These are phyloP conservation scores for Paralinhomoeus sp. DNA, from an alignment of 2,888 invertebrate species.

Conservation along the genomic window DNA sequence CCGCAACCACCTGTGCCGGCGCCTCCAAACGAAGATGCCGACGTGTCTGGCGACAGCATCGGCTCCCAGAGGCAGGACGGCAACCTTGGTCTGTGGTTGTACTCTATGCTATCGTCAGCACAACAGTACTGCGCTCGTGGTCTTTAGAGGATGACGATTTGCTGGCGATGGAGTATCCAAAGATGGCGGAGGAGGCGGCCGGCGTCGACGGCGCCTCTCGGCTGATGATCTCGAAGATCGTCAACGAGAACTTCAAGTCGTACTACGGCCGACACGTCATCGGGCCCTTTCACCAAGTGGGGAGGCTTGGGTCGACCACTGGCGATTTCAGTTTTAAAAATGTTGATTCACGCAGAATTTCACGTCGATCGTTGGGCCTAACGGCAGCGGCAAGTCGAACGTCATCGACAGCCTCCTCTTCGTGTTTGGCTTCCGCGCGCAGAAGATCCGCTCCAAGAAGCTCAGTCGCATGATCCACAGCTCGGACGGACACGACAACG, in stretches of 20 bases:
- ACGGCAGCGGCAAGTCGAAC: conserved; percentile 96
- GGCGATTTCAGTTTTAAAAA: background rate
- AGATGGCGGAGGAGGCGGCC: conserved; percentile 21
- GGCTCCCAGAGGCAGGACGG: no score
- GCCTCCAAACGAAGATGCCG: no score
- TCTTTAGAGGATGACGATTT: conserved; percentile 8
- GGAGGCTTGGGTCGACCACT: background rate
- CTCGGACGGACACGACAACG: conserved; percentile 50
- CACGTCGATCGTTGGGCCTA: conserved; percentile 86
- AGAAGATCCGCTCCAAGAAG: conserved; percentile 84
- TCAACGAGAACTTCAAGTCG: conserved; percentile 83
- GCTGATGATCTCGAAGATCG: conserved; percentile 67
- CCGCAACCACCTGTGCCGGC: no score
- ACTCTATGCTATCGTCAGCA: background rate
- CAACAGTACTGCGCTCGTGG: background rate
- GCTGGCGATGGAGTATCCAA: conserved; percentile 21
- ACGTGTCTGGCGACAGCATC: no score
- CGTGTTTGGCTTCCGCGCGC: conserved; percentile 88
- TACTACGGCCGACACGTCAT: conserved; percentile 57
- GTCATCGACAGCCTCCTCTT: conserved; percentile 97
- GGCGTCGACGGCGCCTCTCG: conserved; percentile 55
- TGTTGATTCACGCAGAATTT: conserved; percentile 46
- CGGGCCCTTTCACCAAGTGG: conserved; percentile 84
- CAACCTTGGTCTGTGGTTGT: no score
- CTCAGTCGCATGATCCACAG: conserved; percentile 57